Conservation (phyloP, 2,113 vertebrate genomes). For the Tenebrosternarchus preto region DNA sequence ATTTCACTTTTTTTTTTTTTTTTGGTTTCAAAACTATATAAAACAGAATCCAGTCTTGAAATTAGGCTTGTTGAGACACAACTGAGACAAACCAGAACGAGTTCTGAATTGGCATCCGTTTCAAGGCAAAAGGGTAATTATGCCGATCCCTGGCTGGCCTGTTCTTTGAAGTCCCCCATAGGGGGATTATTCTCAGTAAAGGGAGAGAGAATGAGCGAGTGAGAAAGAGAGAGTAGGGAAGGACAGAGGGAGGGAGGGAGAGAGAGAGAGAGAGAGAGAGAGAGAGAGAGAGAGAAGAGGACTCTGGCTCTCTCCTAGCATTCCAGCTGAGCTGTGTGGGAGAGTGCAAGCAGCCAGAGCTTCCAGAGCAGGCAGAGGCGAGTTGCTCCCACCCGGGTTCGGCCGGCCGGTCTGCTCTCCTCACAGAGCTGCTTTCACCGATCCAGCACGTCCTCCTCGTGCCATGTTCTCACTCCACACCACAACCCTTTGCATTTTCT, state of each 20-base stretch:
- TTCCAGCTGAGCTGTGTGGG: slow-evolving; percentile 29
- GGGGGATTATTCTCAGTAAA: slow-evolving; percentile 73
- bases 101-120: slow-evolving; percentile 73
- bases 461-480: neutral
- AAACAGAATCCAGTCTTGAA: slow-evolving; percentile 59
- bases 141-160: slow-evolving; percentile 71
- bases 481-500: neutral
- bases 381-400: neutral
- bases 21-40: slow-evolving; percentile 13
- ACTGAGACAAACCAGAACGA: slow-evolving; percentile 58
- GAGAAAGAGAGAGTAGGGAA: slow-evolving; percentile 61
- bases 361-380: neutral
- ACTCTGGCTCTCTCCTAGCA: slow-evolving; percentile 24
- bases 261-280: neutral
- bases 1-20: slow-evolving; percentile 39
- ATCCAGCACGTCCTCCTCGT: neutral
- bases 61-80: slow-evolving; percentile 64
- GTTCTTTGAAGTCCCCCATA: slow-evolving; percentile 76
- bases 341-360: neutral
- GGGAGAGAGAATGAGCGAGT: slow-evolving; percentile 56
- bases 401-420: neutral
- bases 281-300: slow-evolving; percentile 42
- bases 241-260: slow-evolving; percentile 43
- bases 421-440: neutral
- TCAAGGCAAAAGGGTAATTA: slow-evolving; percentile 77